A percentile compares a stretch with the other conserved stretches of the same genome.
phyloP scores from a whole-genome alignment of 2,888 invertebrate species.

The Crioceris asparagi region DNA sequence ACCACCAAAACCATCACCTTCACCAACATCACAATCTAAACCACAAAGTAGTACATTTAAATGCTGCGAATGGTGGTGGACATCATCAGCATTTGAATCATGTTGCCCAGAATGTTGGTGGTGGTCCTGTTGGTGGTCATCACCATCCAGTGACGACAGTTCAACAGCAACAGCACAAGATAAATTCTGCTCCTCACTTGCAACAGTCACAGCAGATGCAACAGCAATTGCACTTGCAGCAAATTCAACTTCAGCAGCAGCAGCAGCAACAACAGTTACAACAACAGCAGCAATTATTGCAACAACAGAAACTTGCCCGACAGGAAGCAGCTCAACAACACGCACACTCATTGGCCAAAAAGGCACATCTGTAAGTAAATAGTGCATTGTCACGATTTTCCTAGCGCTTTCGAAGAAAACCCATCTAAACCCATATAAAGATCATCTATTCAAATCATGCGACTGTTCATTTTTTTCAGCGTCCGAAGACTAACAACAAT shows the following conservation, averaged over 20 bases:
- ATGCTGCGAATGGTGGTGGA: no score
- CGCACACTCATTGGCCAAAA: conserved; percentile 29
- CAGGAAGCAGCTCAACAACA: conserved; percentile 19
- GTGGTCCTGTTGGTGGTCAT: no score
- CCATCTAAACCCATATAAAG: no score
- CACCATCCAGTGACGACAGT: no score
- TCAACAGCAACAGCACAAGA: no score
- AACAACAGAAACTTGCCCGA: conserved; percentile 12
- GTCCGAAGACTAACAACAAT: no score
- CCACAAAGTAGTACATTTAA: conserved; percentile 6
- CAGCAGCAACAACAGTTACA: conserved; percentile 17
- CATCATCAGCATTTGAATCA: conserved; percentile 13
- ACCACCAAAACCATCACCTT: conserved; percentile 18
- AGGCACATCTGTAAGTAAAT: conserved; percentile 35
- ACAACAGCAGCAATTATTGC: conserved; percentile 25
- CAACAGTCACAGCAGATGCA: not conserved
- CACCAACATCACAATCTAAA: conserved; percentile 20
- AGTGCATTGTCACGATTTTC: not conserved
- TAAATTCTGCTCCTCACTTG: no score
- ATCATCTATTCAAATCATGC: no score
- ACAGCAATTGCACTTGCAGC: conserved; percentile 1
- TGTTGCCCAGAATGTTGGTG: conserved; percentile 17
- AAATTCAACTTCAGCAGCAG: conserved; percentile 24
- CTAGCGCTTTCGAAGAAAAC: no score
- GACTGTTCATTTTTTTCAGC: no score